Conservation (phyloP, 2,797 vertebrate genomes). For the Cuniculus paca region DNA sequence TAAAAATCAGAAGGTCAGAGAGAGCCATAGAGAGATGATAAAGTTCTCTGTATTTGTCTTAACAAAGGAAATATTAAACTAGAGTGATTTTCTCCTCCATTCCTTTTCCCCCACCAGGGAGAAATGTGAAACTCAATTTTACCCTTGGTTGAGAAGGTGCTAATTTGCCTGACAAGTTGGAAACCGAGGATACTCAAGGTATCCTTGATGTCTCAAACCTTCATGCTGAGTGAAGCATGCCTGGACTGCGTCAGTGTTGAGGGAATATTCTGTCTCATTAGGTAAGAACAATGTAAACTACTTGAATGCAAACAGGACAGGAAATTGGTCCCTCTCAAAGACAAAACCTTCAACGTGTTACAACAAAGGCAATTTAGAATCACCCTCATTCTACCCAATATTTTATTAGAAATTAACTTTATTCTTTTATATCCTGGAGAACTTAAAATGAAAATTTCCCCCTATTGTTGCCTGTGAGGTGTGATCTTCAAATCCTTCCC, state of each 20-base stretch:
- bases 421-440: conserved; percentile 26
- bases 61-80: conserved; percentile 83
- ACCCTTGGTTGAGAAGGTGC: conserved; percentile 92
- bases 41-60: conserved; percentile 81
- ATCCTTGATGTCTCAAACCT: conserved; percentile 97
- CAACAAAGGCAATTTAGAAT: conserved; percentile 77
- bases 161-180: conserved; percentile 96
- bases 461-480: neutral
- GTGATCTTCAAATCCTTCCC: conserved; percentile 55
- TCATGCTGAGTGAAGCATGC: conserved; percentile 93
- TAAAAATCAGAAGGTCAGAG: conserved; percentile 80
- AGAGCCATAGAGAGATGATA: conserved; percentile 76
- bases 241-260: conserved; percentile 92
- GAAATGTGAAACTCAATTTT: conserved; percentile 92
- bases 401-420: conserved; percentile 71
- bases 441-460: neutral
- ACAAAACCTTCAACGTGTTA: conserved; percentile 84
- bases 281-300: conserved; percentile 86
- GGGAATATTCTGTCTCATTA: conserved; percentile 95
- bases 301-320: conserved; percentile 78
- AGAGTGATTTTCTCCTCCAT: conserved; percentile 76
- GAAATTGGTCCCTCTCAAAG: conserved; percentile 77
- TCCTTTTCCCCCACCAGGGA: conserved; percentile 88
- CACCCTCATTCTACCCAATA: conserved; percentile 64
- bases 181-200: conserved; percentile 94